Percentiles rank a stretch among this genome's conserved stretches.
These are phyloP conservation scores for Mastomys coucha DNA, from an alignment of 2,113 vertebrate species.

Conservation along the genomic window DNA sequence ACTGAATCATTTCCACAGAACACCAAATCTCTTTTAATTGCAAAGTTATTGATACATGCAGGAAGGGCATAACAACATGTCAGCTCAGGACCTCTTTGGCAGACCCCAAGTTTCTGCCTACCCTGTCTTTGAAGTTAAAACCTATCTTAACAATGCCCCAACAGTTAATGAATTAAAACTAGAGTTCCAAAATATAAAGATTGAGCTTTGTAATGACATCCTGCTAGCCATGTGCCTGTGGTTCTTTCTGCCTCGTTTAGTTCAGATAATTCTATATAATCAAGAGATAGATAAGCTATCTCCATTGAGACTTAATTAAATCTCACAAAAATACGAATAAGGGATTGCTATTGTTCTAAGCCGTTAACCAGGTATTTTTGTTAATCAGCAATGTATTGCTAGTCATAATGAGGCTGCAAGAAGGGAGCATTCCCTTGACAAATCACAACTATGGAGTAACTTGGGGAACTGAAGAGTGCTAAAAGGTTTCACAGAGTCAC, in stretches of 20 bases:
- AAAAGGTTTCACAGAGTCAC: not conserved
- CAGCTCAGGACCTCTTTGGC: not conserved
- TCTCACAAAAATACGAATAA: not conserved
- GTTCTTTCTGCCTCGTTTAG: not conserved
- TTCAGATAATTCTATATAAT: not conserved
- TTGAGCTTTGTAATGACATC: not conserved
- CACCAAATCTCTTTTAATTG: not conserved
- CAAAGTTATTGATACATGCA: not conserved
- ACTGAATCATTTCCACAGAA: not conserved
- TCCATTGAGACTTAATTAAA: not conserved
- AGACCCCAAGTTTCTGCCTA: not conserved
- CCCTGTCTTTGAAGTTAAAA: not conserved
- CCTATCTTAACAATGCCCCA: not conserved
- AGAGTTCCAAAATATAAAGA: not conserved
- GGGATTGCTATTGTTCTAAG: not conserved
- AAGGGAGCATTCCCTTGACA: not conserved
- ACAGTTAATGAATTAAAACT: not conserved
- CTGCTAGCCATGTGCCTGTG: accelerated
- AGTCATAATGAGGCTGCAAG: not conserved
- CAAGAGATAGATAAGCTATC: not conserved
- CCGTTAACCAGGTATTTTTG: not conserved
- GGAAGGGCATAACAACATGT: not conserved
- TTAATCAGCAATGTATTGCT: not conserved
- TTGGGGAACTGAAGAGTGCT: not conserved
- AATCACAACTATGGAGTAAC: not conserved